phyloP scores from a whole-genome alignment of 2,888 invertebrate genomes.

The Sicus ferrugineus region DNA sequence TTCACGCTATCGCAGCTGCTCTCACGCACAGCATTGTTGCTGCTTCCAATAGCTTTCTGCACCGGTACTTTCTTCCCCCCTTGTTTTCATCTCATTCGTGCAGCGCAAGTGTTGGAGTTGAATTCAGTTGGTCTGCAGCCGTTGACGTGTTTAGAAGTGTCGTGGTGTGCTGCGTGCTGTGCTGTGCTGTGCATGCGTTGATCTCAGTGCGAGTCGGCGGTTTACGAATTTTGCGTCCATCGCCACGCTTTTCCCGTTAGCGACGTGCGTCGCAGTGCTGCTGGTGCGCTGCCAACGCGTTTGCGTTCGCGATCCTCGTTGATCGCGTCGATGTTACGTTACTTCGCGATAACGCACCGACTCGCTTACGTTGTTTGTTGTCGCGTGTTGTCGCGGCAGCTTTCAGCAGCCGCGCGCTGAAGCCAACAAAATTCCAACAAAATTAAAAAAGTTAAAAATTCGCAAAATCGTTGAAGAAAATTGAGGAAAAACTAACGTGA shows the following conservation, averaged over 20 bases:
- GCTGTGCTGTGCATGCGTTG: slow-evolving; percentile 44
- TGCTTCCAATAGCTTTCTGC: slow-evolving; percentile 21
- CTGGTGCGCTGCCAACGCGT: background rate
- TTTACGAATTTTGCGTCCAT: too few species aligned
- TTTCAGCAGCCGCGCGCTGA: too few species aligned
- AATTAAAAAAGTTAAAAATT: too few species aligned
- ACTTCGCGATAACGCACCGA: background rate
- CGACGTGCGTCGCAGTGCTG: background rate
- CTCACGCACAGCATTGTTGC: background rate
- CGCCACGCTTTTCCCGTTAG: too few species aligned
- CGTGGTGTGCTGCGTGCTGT: too few species aligned
- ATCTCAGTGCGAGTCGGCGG: slow-evolving; percentile 27
- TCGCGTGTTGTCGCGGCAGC: background rate
- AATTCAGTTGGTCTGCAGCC: slow-evolving; percentile 64
- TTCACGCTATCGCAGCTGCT: background rate
- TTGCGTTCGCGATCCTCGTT: too few species aligned
- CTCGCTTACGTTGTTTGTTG: background rate
- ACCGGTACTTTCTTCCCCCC: slow-evolving; percentile 16
- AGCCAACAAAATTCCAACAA: too few species aligned
- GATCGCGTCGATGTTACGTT: background rate
- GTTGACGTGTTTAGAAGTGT: slow-evolving; percentile 58
- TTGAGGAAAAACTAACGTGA: too few species aligned
- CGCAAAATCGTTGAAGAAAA: too few species aligned
- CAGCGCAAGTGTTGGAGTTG: slow-evolving; percentile 45
- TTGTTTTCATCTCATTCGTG: slow-evolving; percentile 52